Evolutionary conservation across 2,888 invertebrate species (phyloP), one percentile per base, ranked within the genome.

Genomic region (Catotricha subobsoleta): DNA sequence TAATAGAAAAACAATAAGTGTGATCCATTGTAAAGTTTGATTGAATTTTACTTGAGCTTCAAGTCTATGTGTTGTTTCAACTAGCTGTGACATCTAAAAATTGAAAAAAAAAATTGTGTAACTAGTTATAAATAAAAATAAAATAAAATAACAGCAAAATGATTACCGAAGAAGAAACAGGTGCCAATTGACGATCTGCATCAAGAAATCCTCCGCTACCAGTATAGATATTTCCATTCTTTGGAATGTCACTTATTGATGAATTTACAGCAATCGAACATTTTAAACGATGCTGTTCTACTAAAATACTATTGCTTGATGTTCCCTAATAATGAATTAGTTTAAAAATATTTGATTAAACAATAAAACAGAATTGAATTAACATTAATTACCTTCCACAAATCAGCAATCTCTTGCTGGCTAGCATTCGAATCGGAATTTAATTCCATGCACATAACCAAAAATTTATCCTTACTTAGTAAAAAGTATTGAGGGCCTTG

Each of bases 381-480:
- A 13, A 12, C 21, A 21, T 30, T 48, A 57, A 68, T 72, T 63
- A 40, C 36, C 36, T 80, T 82, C 83, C 86, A 84, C 42, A 88
- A 60, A 9, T 81, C 80, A 0, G 71, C 56, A 7, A 86, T 58
- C 49, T 83, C 80, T 47, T 73, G 69, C 1, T 62, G 53, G 1
- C 71, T 64, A 34, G 71, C 50, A 45, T 72, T 71, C 0, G 65
- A 56, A 42, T 70, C 71, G 25, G 67, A 66, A 0, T 78, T 68
- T 6, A 76, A 65, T 28, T 76, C 71, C 48, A 82, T 73, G 27
- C 81, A 80, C 81, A 90, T 81, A 3, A 92, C 76, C 18, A 92
- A 69, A 59, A 94, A 94, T 59, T 88, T 80, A 56, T 92, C 91
- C 54, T 78, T 76, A 1, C 75, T 66, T 1, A 81, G 68, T 10